These are phyloP conservation scores for Hephaestus fuliginosus DNA, from an alignment of 2,797 vertebrate species.

Conservation along the genomic window DNA sequence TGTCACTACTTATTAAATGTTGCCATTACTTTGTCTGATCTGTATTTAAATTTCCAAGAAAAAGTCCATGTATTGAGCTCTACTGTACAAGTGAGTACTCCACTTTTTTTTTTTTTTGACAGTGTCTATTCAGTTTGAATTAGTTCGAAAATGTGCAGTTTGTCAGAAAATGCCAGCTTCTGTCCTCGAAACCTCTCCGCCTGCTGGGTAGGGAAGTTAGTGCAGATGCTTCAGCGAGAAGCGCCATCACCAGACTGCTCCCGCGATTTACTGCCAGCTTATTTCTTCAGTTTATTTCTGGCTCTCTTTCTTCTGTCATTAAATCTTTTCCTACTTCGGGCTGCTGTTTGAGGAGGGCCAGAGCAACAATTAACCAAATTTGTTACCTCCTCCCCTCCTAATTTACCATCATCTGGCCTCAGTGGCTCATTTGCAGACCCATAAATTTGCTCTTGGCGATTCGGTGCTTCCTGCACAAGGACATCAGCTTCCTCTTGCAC, in stretches of 20 bases:
- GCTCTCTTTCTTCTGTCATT: conserved; percentile 36
- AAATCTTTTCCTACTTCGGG: conserved; percentile 35
- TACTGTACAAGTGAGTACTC: background rate
- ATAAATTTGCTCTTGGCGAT: conserved; percentile 26
- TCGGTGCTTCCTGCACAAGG: conserved; percentile 16
- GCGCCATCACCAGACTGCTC: conserved; percentile 13
- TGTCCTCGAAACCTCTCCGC: background rate
- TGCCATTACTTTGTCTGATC: background rate
- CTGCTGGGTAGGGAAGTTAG: background rate
- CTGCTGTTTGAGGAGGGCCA: conserved; percentile 38
- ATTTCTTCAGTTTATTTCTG: conserved; percentile 31
- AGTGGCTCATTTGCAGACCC: conserved; percentile 29
- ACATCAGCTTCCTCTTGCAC: background rate
- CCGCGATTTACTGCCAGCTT: conserved; percentile 23
- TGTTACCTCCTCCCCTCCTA: conserved; percentile 39
- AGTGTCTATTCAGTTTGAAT: background rate
- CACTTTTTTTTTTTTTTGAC: background rate
- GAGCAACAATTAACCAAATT: conserved; percentile 48
- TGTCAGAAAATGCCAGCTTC: background rate
- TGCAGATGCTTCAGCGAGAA: conserved; percentile 2
- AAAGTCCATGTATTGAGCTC: background rate
- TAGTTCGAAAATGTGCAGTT: background rate
- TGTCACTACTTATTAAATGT: background rate
- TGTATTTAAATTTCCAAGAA: background rate
- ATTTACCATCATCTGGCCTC: conserved; percentile 46